Base-by-base conservation (phyloP, 2,797 vertebrate genomes). In the Gallinago stenura region DNA sequence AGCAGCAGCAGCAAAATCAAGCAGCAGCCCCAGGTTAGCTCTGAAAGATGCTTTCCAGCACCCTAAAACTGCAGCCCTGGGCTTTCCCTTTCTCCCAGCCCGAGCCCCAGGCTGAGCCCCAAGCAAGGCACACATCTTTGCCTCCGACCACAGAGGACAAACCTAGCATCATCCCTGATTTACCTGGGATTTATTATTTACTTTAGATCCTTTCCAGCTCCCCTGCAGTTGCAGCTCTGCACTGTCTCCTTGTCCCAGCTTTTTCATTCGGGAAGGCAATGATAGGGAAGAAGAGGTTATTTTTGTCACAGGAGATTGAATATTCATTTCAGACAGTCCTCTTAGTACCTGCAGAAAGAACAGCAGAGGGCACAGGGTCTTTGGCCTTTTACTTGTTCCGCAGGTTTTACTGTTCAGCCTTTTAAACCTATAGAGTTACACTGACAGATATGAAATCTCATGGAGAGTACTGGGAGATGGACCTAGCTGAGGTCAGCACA, bases 401-500 rank as follows among this genome's bases (percentile, higher is more conserved):
- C 43, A 68, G 57, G 61, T 80, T 94, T 93, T 87, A 53, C 54
- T 68, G 12, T 16, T 83, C 37, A 66, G 58, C 61, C 17, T 89
- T 91, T 84, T 80, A 90, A 92, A 54, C 37, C 26, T 53, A 31
- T 77, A 65, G 68, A 71, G 30, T 71, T 75, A 43, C 35, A 60
- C 14, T 24, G 45, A 45, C 2, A 15, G 28, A 43, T 60, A 48
- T 53, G 60, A 89, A 83, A 68, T 72, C 33, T 83, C 60, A 45
- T 5, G 20, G 51, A 83, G 46, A 57, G 3, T 12, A 7, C 31
- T 26, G n/a, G 37, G 41, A 89, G 46, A 39, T 39, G 50, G 79
- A 91, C 45, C 14, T 35, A 64, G 51, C 61, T 24, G 39, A 92
- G 89, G 68, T 85, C 71, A 83, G 41, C 41, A 68, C n/a, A 41